A percentile compares a stretch with the other conserved stretches of the same genome.
These are phyloP conservation scores for Polydrusus cervinus DNA, from an alignment of 2,888 invertebrate genomes.

Conservation along the genomic window DNA sequence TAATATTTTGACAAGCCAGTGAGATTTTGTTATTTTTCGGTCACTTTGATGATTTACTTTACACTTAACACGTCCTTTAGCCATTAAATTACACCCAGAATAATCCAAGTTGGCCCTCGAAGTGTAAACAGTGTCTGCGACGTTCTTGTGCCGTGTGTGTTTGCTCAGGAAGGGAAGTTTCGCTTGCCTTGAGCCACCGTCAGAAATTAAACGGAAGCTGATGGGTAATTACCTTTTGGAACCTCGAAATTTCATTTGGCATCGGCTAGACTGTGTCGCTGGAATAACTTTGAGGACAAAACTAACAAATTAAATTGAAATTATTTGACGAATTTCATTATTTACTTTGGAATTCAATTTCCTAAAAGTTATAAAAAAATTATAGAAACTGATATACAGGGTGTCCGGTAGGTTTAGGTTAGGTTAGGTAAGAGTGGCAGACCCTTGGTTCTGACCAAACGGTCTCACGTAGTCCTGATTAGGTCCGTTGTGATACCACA, in stretches of 20 bases:
- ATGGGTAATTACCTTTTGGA: constrained; percentile 31
- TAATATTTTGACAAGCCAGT: too few species aligned
- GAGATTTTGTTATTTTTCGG: background rate
- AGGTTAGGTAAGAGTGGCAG: too few species aligned
- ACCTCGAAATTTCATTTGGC: constrained; percentile 21
- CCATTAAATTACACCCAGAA: constrained; percentile 15
- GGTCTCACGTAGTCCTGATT: too few species aligned
- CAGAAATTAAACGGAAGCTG: constrained; percentile 30
- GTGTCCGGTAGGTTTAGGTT: too few species aligned
- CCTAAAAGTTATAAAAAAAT: background rate
- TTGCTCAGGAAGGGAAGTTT: constrained; percentile 33
- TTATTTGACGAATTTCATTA: background rate
- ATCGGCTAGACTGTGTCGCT: constrained; percentile 20
- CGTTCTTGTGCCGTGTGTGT: constrained; percentile 25
- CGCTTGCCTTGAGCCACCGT: constrained; percentile 32
- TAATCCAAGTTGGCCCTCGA: constrained; percentile 31
- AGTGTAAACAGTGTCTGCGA: constrained; percentile 37
- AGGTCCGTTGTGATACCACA: too few species aligned
- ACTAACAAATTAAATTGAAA: constrained; percentile 10
- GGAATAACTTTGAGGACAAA: constrained; percentile 1
- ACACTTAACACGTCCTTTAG: constrained; percentile 1
- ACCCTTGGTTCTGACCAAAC: too few species aligned
- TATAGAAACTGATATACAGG: too few species aligned
- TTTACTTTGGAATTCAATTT: background rate
- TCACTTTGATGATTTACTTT: constrained; percentile 3